Evolutionary conservation across 2,797 vertebrate species (phyloP).

Genomic region (Manis crassicaudata): DNA sequence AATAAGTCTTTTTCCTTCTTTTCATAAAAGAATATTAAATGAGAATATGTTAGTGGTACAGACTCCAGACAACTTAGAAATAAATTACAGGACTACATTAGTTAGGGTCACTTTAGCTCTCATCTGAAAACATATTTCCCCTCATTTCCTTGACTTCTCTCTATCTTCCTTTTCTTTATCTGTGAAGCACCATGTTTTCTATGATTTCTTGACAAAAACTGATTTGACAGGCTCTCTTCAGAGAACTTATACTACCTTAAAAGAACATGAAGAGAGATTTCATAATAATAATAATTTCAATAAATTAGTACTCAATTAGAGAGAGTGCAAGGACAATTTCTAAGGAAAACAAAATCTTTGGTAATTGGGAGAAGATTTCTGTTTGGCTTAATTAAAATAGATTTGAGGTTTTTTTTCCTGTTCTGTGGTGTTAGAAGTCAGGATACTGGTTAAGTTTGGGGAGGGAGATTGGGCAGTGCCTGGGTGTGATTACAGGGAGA

Average conservation of each 20-base stretch:
- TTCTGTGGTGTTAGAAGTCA: neutral
- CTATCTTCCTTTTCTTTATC: neutral
- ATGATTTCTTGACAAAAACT: conserved; percentile 21
- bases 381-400: conserved; percentile 1
- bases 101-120: conserved; percentile 17
- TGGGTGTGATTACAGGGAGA: neutral
- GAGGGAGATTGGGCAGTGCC: neutral
- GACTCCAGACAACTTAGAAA: conserved; percentile 20
- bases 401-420: neutral
- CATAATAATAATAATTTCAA: neutral
- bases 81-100: conserved; percentile 10
- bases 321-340: neutral
- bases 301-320: neutral
- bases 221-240: neutral
- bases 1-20: neutral
- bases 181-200: conserved; percentile 13
- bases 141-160: neutral
- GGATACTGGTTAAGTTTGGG: neutral
- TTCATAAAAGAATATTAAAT: conserved; percentile 15
- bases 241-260: neutral
- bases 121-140: conserved; percentile 29
- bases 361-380: conserved; percentile 15
- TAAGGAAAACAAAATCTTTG: conserved; percentile 40
- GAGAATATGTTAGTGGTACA: neutral
- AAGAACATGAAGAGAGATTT: neutral